Base-by-base conservation (phyloP, 1,140 invertebrate genomes). In the Procambarus clarkii region DNA sequence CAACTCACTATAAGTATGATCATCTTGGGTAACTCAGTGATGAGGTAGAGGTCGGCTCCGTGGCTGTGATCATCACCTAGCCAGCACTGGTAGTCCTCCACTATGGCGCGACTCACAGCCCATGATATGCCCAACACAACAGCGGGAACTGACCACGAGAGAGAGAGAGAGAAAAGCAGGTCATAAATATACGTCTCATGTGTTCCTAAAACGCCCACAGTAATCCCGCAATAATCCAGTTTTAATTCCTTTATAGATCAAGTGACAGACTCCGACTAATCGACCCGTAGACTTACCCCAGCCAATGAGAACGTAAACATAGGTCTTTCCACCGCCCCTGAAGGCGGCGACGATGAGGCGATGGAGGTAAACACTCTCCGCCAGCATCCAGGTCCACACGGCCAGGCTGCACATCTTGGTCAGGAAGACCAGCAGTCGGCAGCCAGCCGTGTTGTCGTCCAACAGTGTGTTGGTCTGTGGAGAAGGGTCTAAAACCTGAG, bases 341-440 rank as follows among this genome's bases (percentile, higher is more conserved):
- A 96, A 96, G 2, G 95, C 95, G 4, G 95, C 94, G 0, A 95
- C 96, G n/a, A 96, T 96, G 0, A 95, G 94, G 15, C 95, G 94
- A 88, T 96, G 96, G 8, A 96, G 93, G 92, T 96, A 96, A 46
- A 96, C 94, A 2, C 95, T 96, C 92, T 96, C 95, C 0, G 95
- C 93, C n/a, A 96, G 92, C 96, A 96, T 96, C 92, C 95, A 96
- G 0, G 95, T 94, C 93, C 95, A 96, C 3, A 96, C 95, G 0
- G 95, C 94, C 92, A 95, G 95, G 4, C 94, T 95, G 0, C 95
- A 94, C 0, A 95, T 82, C 45, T 95, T 94, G 84, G 96, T 95
- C 0, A 95, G 92, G 44, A 95, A 94, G 0, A 95, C 94, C n/a
- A 96, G 93, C 2, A 95, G 71, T 44, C 95, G 94, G 86, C 96